Conservation (phyloP, 1,140 invertebrate genomes). For the Temnothorax longispinosus region DNA sequence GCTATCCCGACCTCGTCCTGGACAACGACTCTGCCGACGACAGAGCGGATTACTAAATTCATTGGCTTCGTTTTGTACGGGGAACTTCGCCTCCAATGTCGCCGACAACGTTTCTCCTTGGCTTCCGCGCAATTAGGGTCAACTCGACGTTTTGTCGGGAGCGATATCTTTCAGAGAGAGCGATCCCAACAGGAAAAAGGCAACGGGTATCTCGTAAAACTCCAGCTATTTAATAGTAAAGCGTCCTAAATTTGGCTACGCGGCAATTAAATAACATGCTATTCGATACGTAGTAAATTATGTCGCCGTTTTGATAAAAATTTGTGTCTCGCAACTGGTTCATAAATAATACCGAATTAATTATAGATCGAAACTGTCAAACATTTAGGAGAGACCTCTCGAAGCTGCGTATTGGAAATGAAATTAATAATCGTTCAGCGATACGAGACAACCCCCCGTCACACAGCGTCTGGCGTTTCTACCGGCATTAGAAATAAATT, state of each 20-base stretch:
- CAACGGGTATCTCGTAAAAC: not conserved
- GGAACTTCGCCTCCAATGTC: slow-evolving; percentile 27
- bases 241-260: not conserved
- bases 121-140: slow-evolving; percentile 71
- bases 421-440: slow-evolving; percentile 11
- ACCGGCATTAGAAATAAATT: slow-evolving; percentile 1
- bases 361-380: not conserved
- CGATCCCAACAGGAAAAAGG: not conserved
- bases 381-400: not conserved
- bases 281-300: not conserved
- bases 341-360: slow-evolving; percentile 38
- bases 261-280: slow-evolving; percentile 4
- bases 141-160: slow-evolving; percentile 54
- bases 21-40: slow-evolving; percentile 40
- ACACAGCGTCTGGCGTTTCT: too few species aligned
- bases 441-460: not conserved
- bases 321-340: not conserved
- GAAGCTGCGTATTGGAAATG: not conserved
- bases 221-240: not conserved
- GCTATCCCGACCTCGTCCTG: not conserved
- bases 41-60: slow-evolving; percentile 51
- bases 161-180: slow-evolving; percentile 36
- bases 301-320: not conserved
- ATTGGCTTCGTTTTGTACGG: slow-evolving; percentile 49
- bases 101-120: slow-evolving; percentile 36